phyloP scores from a whole-genome alignment of 2,113 vertebrate genomes.

The Nesoenas mayeri region DNA sequence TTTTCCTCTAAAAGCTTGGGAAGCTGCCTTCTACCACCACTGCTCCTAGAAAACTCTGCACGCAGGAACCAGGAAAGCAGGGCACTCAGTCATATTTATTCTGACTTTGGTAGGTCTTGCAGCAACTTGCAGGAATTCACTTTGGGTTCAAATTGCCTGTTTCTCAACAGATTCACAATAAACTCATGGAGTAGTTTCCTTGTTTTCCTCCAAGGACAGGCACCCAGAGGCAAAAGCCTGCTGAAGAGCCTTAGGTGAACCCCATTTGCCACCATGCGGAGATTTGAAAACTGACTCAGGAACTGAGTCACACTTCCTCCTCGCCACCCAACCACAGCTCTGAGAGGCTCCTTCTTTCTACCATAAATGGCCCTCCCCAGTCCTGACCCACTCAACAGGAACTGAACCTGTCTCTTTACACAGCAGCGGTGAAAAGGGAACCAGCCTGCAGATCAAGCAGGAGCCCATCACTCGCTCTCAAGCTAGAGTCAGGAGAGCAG shows the following conservation, averaged over 20 bases:
- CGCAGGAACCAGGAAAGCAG: background rate
- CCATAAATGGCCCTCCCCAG: constrained; percentile 78
- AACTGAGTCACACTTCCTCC: constrained; percentile 84
- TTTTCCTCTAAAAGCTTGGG: background rate
- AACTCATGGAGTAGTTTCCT: background rate
- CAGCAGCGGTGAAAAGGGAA: constrained; percentile 31
- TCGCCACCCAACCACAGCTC: constrained; percentile 63
- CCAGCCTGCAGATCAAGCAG: background rate
- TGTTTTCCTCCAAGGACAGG: background rate
- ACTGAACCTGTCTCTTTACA: constrained; percentile 63
- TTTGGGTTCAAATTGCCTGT: background rate
- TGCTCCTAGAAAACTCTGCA: background rate
- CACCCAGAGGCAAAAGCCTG: background rate
- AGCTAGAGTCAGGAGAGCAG: background rate
- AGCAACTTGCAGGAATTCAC: background rate
- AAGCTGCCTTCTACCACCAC: background rate
- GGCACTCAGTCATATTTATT: background rate
- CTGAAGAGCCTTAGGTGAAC: constrained; percentile 20
- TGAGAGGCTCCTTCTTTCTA: constrained; percentile 72
- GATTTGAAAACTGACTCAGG: constrained; percentile 76
- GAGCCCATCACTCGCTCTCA: background rate
- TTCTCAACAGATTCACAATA: background rate
- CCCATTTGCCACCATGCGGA: constrained; percentile 31
- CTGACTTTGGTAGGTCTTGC: background rate
- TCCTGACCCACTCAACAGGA: constrained; percentile 68